Evolutionary conservation across 2,888 invertebrate genomes (phyloP), one percentile per base, ranked within the genome.

Genomic region (Troides helena): DNA sequence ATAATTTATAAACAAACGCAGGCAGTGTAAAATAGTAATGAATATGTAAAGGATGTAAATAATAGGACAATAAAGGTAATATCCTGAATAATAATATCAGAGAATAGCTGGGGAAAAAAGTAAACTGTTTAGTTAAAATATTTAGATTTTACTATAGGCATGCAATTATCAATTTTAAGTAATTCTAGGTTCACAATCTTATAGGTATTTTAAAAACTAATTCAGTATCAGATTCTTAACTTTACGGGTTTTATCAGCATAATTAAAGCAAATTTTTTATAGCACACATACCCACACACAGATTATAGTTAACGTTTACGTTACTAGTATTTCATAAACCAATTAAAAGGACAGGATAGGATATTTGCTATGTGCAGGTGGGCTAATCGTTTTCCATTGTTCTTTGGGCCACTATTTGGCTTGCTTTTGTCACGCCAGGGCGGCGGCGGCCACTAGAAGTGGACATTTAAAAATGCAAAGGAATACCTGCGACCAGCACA

Each of bases 311-410:
- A 57, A 10, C 57, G 4, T 56, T 7, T 10, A 5, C 56, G n/a
- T 21, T 21, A 10, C 56, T 7, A 21, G 56, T 57, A 10, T 57
- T 85, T 85, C 74, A 80, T 75, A 83, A 84, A 81, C 80, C 87
- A 89, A 88, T 89, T 87, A 87, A 87, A 88, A 86, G 85, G 81
- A 87, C 83, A 81, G 82, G 83, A 79, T 74, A 78, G 75, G 74
- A 77, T 77, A 82, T 80, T 78, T 76, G 78, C 80, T 77, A 61
- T 64, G 79, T 80, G 75, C 79, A 80, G 76, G 76, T 74, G 74
- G 81, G 80, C 84, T 85, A 88, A 89, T 88, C 85, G 86, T 76
- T 85, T 86, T 80, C 86, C 83, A 89, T 90, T 92, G 90, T 91
- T 82, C 85, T 82, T 85, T 76, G 80, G 73, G 74, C 79, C 89